phyloP scores from a whole-genome alignment of 2,113 vertebrate species.

The Calidris pygmaea region DNA sequence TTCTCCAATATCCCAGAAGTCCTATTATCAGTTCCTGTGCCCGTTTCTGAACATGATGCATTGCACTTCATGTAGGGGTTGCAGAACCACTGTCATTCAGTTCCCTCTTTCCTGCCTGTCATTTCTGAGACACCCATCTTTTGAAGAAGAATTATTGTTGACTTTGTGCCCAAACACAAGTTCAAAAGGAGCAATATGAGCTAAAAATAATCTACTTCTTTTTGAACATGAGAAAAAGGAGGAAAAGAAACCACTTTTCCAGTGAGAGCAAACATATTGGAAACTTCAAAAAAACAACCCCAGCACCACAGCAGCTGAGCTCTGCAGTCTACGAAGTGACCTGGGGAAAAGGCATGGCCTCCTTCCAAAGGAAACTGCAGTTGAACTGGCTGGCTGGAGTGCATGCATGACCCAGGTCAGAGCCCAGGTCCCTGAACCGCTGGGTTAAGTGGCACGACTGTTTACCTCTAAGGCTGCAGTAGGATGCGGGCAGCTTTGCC shows the following conservation, averaged over 20 bases:
- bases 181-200: not conserved
- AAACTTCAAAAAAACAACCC: not conserved
- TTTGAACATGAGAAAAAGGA: conserved; percentile 34
- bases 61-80: not conserved
- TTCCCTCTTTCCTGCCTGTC: not conserved
- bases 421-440: not conserved
- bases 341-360: not conserved
- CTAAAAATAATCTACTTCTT: conserved; percentile 41
- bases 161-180: not conserved
- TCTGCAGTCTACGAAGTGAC: conserved; percentile 18
- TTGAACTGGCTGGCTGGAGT: not conserved
- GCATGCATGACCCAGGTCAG: conserved; percentile 28
- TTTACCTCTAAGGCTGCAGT: not conserved
- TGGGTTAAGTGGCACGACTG: not conserved
- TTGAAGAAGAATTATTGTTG: not conserved
- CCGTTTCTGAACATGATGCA: not conserved
- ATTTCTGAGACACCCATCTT: not conserved
- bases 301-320: conserved; percentile 46
- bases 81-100: not conserved
- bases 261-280: not conserved
- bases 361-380: conserved; percentile 26
- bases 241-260: not conserved
- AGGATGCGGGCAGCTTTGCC: not conserved
- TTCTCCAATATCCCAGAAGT: not conserved
- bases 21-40: not conserved